Evolutionary conservation across 64 coral and sea anemone species (phyloP), one percentile per base, ranked within the genome.

Genomic region (Porites australiensis): DNA sequence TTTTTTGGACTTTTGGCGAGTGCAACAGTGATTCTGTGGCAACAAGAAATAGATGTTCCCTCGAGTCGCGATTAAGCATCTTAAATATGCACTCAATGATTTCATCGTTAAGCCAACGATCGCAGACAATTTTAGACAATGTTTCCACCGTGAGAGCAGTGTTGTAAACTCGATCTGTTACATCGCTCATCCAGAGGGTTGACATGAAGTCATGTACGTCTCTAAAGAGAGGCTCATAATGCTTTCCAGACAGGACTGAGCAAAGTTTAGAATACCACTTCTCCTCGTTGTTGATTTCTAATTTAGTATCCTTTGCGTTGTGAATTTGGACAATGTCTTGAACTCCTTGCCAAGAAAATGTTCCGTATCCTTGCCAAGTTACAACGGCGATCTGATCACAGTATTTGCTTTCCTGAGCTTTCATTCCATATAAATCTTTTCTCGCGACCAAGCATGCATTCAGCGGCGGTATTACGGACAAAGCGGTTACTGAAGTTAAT

Each of bases 311-410:
- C 52, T 27, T 69, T 69, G 66, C 66, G 6, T 69, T 69, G 66
- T 69, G 66, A 27, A 69, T 69, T 69, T 20, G 3, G 3, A 69
- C 66, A 69, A 69, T 19, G 19, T 69, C 66, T 69, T 69, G 20
- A 69, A 84, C 13, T 46, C 61, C 81, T 47, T 84, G 66, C 81
- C 61, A 68, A 46, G 81, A 84, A 84, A 62, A 66, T 84, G 61
- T 84, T 62, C 58, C 59, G 49, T 84, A 66, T 84, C 66, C 60
- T 62, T 13, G 66, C 15, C 81, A 84, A 67, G 52, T 54, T 54
- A 54, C 52, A 54, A 54, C 61, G 16, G 64, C 59, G 66, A 69
- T 69, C 16, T 21, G 66, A 69, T 69, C 66, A 69, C 66, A 20
- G 19, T 69, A 1, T 69, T 69, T 69, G 66, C n/a, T 69, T 69